Evolutionary conservation across 1,140 invertebrate genomes (phyloP).

Genomic region (Sminthurides bifidus): DNA sequence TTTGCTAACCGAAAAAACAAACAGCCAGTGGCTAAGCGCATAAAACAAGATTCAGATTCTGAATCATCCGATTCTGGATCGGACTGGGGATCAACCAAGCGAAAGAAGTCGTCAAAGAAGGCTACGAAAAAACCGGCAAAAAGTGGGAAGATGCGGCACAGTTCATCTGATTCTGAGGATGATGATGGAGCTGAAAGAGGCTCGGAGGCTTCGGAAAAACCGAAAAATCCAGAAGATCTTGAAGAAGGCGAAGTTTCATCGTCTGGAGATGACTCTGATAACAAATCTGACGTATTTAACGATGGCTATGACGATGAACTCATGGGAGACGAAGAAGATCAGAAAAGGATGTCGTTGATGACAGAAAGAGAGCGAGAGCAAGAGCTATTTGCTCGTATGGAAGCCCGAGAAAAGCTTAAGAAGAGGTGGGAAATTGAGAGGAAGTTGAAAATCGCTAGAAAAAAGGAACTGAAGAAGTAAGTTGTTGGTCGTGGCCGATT

Average conservation of each 20-base stretch:
- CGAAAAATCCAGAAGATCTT: slow-evolving; percentile 18
- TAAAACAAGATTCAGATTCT: slow-evolving; percentile 41
- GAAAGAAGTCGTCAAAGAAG: slow-evolving; percentile 48
- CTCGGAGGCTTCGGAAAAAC: slow-evolving; percentile 44
- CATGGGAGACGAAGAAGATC: slow-evolving; percentile 93
- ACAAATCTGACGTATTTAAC: slow-evolving; percentile 55
- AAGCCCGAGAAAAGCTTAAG: slow-evolving; percentile 82
- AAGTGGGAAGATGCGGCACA: slow-evolving; percentile 27
- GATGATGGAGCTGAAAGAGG: slow-evolving; percentile 41
- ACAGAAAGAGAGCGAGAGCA: slow-evolving; percentile 95
- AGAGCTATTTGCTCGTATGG: slow-evolving; percentile 91
- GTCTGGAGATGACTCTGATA: slow-evolving; percentile 39
- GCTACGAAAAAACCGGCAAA: slow-evolving; percentile 36
- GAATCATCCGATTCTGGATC: slow-evolving; percentile 61
- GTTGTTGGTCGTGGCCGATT: too few relatives aligned
- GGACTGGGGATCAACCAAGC: slow-evolving; percentile 52
- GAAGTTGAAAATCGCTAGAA: slow-evolving; percentile 74
- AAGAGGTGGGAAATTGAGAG: slow-evolving; percentile 94
- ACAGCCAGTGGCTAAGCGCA: slow-evolving; percentile 37
- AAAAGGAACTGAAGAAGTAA: slow-evolving; percentile 56
- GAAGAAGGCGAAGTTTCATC: slow-evolving; percentile 47
- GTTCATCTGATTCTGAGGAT: slow-evolving; percentile 41
- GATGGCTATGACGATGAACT: slow-evolving; percentile 90
- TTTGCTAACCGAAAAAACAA: slow-evolving; percentile 75
- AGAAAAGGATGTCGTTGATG: slow-evolving; percentile 72